A percentile compares a stretch with the other conserved stretches of the same genome.
Conservation (phyloP, 53 echinoderm and acorn worm species). For the Crossaster papposus region DNA sequence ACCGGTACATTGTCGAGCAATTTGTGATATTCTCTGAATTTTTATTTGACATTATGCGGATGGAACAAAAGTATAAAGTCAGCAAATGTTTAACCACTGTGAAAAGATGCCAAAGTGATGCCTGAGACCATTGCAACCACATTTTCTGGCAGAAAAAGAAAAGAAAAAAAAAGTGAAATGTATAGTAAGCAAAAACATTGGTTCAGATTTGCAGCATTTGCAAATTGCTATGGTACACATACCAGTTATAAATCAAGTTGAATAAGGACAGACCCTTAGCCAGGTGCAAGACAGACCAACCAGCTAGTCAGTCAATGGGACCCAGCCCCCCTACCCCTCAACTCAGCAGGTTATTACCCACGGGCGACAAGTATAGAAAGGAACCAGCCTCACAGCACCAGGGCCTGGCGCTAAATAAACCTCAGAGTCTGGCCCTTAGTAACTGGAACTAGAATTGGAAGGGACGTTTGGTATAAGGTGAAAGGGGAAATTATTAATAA, state of each 20-base stretch:
- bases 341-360: constrained; percentile 44
- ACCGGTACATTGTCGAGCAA: no score
- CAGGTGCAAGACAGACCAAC: neutral
- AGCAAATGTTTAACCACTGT: no score
- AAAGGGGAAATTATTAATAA: constrained; percentile 38
- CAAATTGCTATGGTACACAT: no score
- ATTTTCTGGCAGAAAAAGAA: neutral
- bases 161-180: neutral
- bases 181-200: no score
- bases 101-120: no score
- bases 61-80: no score
- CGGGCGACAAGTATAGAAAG: constrained; percentile 31
- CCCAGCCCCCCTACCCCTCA: neutral
- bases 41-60: no score
- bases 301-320: constrained; percentile 1
- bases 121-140: neutral
- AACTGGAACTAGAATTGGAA: neutral
- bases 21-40: no score
- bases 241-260: neutral
- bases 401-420: neutral
- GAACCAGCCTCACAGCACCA: neutral
- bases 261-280: neutral
- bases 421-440: neutral
- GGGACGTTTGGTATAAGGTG: constrained; percentile 10
- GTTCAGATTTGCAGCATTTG: no score